Evolutionary conservation across 2,113 vertebrate species (phyloP), one percentile per base, ranked within the genome.

Genomic region (Syngnathus floridae): DNA sequence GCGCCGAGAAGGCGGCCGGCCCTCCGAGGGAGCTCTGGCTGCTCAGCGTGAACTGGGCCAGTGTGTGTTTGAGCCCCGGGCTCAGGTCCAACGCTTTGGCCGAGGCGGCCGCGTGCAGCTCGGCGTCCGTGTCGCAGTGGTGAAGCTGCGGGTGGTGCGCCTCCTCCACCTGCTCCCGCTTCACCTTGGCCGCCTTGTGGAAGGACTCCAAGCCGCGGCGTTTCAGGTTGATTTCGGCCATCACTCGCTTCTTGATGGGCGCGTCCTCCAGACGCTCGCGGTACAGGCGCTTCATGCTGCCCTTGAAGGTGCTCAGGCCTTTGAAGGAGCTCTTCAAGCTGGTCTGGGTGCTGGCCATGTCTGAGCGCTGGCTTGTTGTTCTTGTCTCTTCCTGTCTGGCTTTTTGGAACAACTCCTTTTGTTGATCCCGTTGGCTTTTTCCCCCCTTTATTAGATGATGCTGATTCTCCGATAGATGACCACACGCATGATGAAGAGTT

Each of bases 31-130:
- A 99, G 76, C 94, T 97, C 91, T 96, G 95, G 85, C 97, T 99
- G 90, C 96, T 99, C 10, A 99, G 88, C 51, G 96, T 95, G 85
- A 99, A 99, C 84, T 99, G 96, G 70, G 96, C 96, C 86, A 99
- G 83, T 0, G 97, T 99, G 87, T 98, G 95, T 79, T 99, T 98
- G 76, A 99, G 91, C 72, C 94, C 96, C 6, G 97, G 95, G 82
- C 96, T 99, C 80, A 99, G 89, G 84, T 93, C 93, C 79, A 96
- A 89, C 81, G 93, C 92, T 82, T 95, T 94, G 54, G 91, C 86
- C 35, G 88, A 77, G 75, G 89, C 65, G 63, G 81, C 79, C 54
- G 87, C 78, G 26, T 89, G 85, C 71, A 83, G 65, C 82, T 95
- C 86, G 16, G 82, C 75, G 0, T 88, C 79, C 70, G 84, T 73